A percentile compares a stretch with the other conserved stretches of the same genome.
Conservation (phyloP, 2,113 vertebrate genomes). For the Zosterops pallidus region DNA sequence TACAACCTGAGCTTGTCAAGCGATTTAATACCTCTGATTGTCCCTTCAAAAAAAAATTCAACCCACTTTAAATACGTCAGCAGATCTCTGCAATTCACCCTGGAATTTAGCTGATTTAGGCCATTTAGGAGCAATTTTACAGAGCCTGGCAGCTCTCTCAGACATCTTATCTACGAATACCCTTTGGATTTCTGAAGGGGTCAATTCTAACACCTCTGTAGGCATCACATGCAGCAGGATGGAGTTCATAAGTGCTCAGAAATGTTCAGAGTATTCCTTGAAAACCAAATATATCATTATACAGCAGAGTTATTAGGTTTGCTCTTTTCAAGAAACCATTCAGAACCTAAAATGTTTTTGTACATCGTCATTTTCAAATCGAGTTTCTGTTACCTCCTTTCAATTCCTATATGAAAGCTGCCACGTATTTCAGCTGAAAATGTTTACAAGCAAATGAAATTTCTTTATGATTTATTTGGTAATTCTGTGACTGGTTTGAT, state of each 20-base stretch:
- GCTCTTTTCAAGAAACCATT: not conserved
- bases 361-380: not conserved
- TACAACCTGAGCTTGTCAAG: not conserved
- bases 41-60: not conserved
- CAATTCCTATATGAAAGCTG: not conserved
- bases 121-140: not conserved
- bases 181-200: not conserved
- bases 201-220: not conserved
- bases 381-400: not conserved
- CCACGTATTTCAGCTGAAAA: not conserved
- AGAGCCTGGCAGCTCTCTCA: not conserved
- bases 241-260: not conserved
- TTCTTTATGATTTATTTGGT: not conserved
- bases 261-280: not conserved
- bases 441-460: not conserved
- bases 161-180: not conserved
- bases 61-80: not conserved
- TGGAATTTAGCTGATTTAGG: not conserved
- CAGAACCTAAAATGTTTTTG: not conserved
- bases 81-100: not conserved
- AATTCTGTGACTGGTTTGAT: not conserved
- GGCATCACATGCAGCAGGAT: accelerated
- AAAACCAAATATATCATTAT: not conserved
- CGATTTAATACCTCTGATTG: not conserved
- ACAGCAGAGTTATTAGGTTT: not conserved